A percentile compares a stretch with the other conserved stretches of the same genome.
phyloP scores from a whole-genome alignment of 1,140 invertebrate genomes.

The Diorhabda carinulata region DNA sequence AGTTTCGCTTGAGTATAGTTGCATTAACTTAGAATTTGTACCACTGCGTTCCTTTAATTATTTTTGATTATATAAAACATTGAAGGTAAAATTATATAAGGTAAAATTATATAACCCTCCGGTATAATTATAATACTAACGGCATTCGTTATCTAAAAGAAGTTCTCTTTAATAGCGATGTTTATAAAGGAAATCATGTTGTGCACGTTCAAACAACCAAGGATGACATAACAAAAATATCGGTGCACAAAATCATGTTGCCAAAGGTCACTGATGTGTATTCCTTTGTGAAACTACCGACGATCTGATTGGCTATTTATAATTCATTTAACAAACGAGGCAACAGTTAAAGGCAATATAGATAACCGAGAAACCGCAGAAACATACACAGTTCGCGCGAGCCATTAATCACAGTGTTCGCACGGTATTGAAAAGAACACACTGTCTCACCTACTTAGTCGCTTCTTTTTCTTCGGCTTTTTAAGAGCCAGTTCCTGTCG shows the following conservation, averaged over 20 bases:
- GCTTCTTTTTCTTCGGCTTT: background rate
- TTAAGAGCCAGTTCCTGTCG: no score
- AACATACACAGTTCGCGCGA: background rate
- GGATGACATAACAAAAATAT: background rate
- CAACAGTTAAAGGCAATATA: background rate
- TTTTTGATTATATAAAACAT: no score
- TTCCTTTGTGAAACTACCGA: background rate
- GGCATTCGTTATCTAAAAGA: no score
- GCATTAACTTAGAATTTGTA: no score
- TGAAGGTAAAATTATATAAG: no score
- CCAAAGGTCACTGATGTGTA: background rate
- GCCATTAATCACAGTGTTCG: background rate
- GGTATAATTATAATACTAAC: no score
- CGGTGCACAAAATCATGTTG: background rate
- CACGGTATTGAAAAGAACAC: slow-evolving; percentile 2
- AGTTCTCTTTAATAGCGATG: no score
- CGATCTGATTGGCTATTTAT: slow-evolving; percentile 2
- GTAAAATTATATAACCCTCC: no score
- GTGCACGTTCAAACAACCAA: no score
- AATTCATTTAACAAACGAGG: slow-evolving; percentile 2
- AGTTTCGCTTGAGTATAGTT: no score
- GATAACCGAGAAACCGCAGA: background rate
- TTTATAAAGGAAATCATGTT: no score
- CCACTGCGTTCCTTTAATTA: no score
- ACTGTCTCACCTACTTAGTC: background rate